Evolutionary conservation across 2,888 invertebrate species (phyloP), one percentile per base, ranked within the genome.

Genomic region (Pammene fasciana): DNA sequence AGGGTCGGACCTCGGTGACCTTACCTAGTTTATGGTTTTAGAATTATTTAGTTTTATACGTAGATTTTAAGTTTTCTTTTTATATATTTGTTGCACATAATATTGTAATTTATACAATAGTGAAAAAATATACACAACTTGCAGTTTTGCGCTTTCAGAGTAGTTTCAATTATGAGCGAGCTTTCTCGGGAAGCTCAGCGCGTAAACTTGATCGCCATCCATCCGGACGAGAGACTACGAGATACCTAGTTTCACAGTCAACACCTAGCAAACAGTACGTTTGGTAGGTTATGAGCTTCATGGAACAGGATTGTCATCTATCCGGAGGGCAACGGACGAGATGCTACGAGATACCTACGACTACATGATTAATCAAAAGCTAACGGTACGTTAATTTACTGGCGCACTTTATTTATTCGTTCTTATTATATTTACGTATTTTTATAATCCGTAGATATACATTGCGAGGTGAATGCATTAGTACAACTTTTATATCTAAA

Each of bases 131-230:
- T 3, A 26, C 26, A 26, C 18, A 48, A 10, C 6, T 18, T 57
- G 18, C 11, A 43, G 7, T 34, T 8, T 38, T 18, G 43, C n/a
- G 36, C 54, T 54, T 38, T 48, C 52, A 34, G n/a, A 13, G 14
- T 45, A 16, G 52, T 64, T 68, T 65, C 64, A 59, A 68, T 68
- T 57, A 68, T 36, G 54, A 38, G 62, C 50, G 18, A 68, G 68
- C 62, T 68, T 45, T 41, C 57, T 43, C 41, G n/a, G 43, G 38
- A 65, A 68, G 68, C 68, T 68, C 34, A 0, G 9, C 9, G 55
- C 67, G 52, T 68, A 45, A 68, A 68, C 64, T 57, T 68, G 68
- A 68, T 68, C 57, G 64, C 64, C 48, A 38, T 16, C 36, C 50
- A 52, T 65, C 57, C 64, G n/a, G 50, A 59, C 38, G 43, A 43